Evolutionary conservation across 2,797 vertebrate genomes (phyloP), one percentile per base, ranked within the genome.

Genomic region (Microctenopoma stevenorrisi): DNA sequence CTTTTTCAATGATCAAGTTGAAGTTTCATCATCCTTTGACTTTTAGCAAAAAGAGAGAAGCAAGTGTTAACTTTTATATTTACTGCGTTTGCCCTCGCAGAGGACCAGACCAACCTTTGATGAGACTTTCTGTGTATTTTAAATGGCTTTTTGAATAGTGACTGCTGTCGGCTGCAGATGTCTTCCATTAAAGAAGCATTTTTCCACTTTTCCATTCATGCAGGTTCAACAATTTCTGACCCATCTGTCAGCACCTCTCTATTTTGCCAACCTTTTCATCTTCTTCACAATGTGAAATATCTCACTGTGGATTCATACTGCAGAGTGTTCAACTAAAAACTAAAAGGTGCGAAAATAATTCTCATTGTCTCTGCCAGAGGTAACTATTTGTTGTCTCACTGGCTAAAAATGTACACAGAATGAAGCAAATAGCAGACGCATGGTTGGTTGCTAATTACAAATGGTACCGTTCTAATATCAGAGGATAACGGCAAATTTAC

Each of bases 21-120:
- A 25, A 68, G 49, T 66, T 76, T 50, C 64, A 52, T 38, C 25
- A 43, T 6, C 15, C 7, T 72, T 72, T 44, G 51, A 64, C 51
- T 46, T 48, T 10, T 9, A 22, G 42, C 16, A 2, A 8, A 35
- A 35, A 50, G 22, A 50, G 22, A 48, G 55, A 48, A 60, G 44
- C 28, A 53, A 46, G 2, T 33, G 30, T 33, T 25, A 51, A 42
- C 62, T 50, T n/a, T 50, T 18, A 2, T 28, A 52, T 63, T 56
- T 48, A 43, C 28, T 1, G 8, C 16, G 14, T 46, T 15, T 4
- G 26, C 15, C n/a, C 43, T 53, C 22, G 3, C 0, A 16, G 22
- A 63, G 42, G 44, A 68, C 33, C 50, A 35, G 38, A 35, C 6
- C 18, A 2, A 22, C 5, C 18, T 64, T 30, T 51, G 35, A 16